These are phyloP conservation scores for Eleutherodactylus coqui DNA, from an alignment of 2,797 vertebrate species.

Conservation along the genomic window DNA sequence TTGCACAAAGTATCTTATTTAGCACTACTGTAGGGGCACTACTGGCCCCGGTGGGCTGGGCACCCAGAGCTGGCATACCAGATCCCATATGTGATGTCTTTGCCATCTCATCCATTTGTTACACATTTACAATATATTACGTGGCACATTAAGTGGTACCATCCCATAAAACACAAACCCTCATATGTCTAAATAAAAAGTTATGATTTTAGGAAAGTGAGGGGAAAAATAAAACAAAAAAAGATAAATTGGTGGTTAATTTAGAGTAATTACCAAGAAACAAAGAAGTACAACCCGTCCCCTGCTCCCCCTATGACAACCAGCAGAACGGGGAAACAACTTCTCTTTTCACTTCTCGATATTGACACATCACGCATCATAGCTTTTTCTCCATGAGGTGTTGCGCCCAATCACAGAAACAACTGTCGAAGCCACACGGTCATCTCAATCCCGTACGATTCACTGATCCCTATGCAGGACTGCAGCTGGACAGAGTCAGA, in stretches of 20 bases:
- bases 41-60: neutral
- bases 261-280: no score
- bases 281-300: neutral
- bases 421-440: neutral
- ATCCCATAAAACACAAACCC: no score
- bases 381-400: neutral
- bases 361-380: neutral
- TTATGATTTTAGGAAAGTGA: no score
- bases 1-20: neutral
- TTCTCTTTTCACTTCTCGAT: neutral
- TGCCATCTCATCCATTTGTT: no score
- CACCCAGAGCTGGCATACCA: no score
- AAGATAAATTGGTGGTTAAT: no score
- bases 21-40: neutral
- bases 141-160: no score
- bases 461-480: neutral
- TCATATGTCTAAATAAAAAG: no score
- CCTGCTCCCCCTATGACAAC: neutral
- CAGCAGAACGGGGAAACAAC: neutral
- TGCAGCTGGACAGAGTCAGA: no score
- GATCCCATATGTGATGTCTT: no score
- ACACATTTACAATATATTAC: no score
- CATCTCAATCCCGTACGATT: neutral
- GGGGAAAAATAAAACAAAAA: no score
- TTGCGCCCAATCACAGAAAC: neutral